A percentile compares a stretch with the other conserved stretches of the same genome.
Conservation (phyloP, 2,113 vertebrate genomes). For the Desmodus rotundus region DNA sequence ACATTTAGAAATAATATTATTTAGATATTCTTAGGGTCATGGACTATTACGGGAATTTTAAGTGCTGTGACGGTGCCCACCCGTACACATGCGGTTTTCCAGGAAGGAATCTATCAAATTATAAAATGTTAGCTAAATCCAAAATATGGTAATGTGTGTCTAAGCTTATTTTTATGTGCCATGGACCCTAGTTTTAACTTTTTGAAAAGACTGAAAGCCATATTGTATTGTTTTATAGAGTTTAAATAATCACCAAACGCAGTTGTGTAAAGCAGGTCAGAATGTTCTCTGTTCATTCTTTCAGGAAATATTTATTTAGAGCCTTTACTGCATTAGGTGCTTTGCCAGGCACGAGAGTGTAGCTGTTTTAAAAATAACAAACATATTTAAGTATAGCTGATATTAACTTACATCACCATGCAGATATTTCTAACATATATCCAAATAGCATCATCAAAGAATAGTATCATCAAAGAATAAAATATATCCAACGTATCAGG, state of each 20-base stretch:
- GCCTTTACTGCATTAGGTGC: neutral
- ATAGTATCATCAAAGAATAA: neutral
- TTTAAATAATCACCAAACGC: neutral
- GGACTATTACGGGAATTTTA: neutral
- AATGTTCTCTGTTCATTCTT: neutral
- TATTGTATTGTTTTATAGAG: neutral
- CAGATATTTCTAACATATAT: neutral
- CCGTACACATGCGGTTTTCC: neutral
- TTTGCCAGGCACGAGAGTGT: neutral
- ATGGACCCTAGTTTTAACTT: neutral
- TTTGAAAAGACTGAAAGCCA: neutral
- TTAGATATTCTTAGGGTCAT: neutral
- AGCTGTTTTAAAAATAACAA: slow-evolving; percentile 16
- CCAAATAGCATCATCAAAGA: neutral
- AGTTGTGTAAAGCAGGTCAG: neutral
- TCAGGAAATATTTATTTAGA: neutral
- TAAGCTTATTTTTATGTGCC: neutral
- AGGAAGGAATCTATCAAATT: neutral
- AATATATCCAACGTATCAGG: neutral
- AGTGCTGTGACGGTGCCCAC: neutral
- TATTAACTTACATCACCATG: neutral
- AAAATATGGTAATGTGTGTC: neutral
- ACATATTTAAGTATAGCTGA: neutral
- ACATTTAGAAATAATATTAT: neutral
- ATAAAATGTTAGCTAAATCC: neutral